Base-by-base conservation (phyloP, 2,888 invertebrate genomes). In the Hyalella azteca region DNA sequence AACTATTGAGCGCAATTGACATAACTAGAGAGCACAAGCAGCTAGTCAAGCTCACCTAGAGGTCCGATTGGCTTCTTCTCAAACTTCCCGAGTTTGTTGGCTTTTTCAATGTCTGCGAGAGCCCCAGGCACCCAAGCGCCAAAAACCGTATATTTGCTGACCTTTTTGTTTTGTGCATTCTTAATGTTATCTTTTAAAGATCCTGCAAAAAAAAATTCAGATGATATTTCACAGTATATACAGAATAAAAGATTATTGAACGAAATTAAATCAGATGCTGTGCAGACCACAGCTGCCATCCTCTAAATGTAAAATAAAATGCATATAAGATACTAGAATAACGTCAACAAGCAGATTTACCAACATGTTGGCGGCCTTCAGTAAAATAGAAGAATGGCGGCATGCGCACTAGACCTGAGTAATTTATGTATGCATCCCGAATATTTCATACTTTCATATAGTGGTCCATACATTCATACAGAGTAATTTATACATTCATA, bases 61-160 rank as follows among this genome's bases (percentile, higher is more conserved):
- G 84, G 84, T n/a, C 84, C 84, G 50, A 84, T 75, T 9, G 84
- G 84, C 40, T 84, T 82, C 49, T 50, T 73, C 15, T 32, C 29
- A 49, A 82, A 82, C 15, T 45, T 22, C 36, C 77, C 45, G 26
- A 50, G 49, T 11, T 26, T 29, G 45, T 36, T 15, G 9, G 76
- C 76, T 29, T 36, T 19, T 26, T 79, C 78, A 66, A 82, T 81
- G 29, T 79, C 78, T 13, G 76, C 48, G 40, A 81, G 73, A 13
- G 80, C 60, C 13, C 36, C 60, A 5, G 82, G 81, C 41, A 82
- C 77, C 81, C 81, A 84, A 1, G 54, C 50, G 9, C 84, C 82
- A 78, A 76, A 84, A 15, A 84, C 78, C 19, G 82, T 75, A 32
- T 78, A 78, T 22, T 76, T 73, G 45, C 79, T 75, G 19, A 66